These are phyloP conservation scores for rabbit (Oryctolagus cuniculus) DNA, from an alignment of 2,113 vertebrate species.

Conservation along the genomic window mOryCun1.1 NC_091438.1:117420001-117420500, in stretches of 20 bases:
- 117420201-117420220: conserved; percentile 80
- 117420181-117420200: conserved; percentile 88
- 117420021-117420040: conserved; percentile 85
- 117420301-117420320: not conserved
- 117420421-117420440: not conserved
- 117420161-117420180: conserved; percentile 81
- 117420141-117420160: conserved; percentile 78
- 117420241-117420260: conserved; percentile 58
- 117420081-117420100: conserved; percentile 80
- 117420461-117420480: not conserved
- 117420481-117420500: not conserved
- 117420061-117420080: conserved; percentile 87
- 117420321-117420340: not conserved
- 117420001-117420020: conserved; percentile 83
- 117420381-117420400: not conserved
- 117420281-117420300: not conserved
- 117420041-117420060: conserved; percentile 84
- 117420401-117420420: not conserved
- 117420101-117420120: conserved; percentile 83
- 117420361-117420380: not conserved
- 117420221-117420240: not conserved
- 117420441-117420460: not conserved
- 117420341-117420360: not conserved
- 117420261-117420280: not conserved
- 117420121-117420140: conserved; percentile 87